Base-by-base conservation (phyloP, 2,113 vertebrate species). In the Mirza zaza region DNA sequence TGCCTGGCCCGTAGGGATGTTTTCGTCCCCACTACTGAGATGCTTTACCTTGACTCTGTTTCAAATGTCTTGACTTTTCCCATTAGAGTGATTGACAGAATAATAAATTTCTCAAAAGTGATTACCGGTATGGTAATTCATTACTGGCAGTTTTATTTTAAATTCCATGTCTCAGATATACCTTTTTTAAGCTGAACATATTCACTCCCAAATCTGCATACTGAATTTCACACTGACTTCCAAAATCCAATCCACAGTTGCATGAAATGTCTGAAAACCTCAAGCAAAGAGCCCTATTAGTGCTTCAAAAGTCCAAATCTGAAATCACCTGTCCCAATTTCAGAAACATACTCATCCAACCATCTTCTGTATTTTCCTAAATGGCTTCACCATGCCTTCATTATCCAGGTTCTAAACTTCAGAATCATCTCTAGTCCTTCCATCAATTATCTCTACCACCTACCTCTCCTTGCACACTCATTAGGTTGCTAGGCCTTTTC, bases 61-160 rank as follows among this genome's bases (percentile, higher is more conserved):
- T 89, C 61, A 93, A 50, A 79, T 6, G 11, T 71, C 79, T 79
- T 84, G 27, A 89, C 5, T 73, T 91, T 85, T 84, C 34, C 50
- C 27, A 52, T 45, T 85, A 77, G 15, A 77, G 25, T 67, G 87
- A 85, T 10, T 77, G 32, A 82, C 34, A 86, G n/a, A 48, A 36
- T 34, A 85, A 27, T 39, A 68, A 27, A 68, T 76, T 29, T 90
- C 39, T 91, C n/a, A 55, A 50, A 63, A 45, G 7, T 85, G n/a
- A 87, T 85, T 63, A 70, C 36, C 52, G 48, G 7, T 20, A 80
- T 67, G 34, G 8, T 77, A 77, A 90, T 75, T 67, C n/a, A 39
- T 59, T 81, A 84, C 13, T 50, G 13, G 20, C 6, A 42, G 17
- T 20, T 77, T 39, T 29, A 36, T 20, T 77, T 83, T 42, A 23